phyloP scores from a whole-genome alignment of 1,140 invertebrate genomes.

The Heliconius hewitsoni region DNA sequence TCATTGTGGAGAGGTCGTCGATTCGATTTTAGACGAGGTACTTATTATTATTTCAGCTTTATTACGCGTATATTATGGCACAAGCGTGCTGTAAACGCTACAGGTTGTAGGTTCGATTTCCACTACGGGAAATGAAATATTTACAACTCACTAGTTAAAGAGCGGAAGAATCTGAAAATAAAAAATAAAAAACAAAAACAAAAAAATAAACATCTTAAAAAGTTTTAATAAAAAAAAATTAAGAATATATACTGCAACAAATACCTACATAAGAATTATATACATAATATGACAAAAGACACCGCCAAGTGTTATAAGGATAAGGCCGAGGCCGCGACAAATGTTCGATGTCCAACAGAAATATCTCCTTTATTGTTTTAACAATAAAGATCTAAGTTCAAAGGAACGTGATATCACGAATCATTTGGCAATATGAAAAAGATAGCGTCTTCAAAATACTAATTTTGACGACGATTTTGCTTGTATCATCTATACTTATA shows the following conservation, averaged over 20 bases:
- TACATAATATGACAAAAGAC: background rate
- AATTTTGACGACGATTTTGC: background rate
- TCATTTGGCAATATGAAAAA: background rate
- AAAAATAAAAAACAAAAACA: too few relatives aligned
- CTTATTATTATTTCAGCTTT: too few relatives aligned
- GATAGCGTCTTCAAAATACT: background rate
- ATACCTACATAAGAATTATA: background rate
- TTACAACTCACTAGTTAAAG: too few relatives aligned
- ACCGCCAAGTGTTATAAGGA: background rate
- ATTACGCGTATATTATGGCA: too few relatives aligned
- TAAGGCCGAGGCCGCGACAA: background rate
- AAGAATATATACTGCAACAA: too few relatives aligned
- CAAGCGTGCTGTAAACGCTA: too few relatives aligned
- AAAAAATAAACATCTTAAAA: too few relatives aligned
- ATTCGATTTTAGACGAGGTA: too few relatives aligned
- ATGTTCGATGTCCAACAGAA: background rate
- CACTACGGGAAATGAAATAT: too few relatives aligned
- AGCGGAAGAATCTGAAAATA: too few relatives aligned
- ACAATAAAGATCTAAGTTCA: constrained; percentile 10
- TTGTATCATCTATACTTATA: background rate
- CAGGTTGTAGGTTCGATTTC: too few relatives aligned
- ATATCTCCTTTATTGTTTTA: background rate
- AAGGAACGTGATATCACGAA: background rate
- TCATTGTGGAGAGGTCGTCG: background rate
- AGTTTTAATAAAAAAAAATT: too few relatives aligned